Evolutionary conservation across 2,797 vertebrate species (phyloP).

Genomic region (Vespertilio murinus): DNA sequence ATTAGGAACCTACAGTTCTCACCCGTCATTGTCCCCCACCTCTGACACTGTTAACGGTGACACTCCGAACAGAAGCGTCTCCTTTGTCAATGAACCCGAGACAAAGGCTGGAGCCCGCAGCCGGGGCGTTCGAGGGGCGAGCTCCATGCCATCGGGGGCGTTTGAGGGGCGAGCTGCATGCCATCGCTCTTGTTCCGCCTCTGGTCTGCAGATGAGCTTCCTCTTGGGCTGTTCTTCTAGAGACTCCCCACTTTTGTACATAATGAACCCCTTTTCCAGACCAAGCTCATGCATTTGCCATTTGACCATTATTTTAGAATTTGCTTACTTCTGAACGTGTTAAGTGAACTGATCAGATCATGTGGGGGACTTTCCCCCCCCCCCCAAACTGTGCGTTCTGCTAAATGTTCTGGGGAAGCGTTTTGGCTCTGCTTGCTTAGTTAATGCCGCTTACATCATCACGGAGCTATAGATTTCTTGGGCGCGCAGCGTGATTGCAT

Average conservation of each 20-base stretch:
- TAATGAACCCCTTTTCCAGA: background rate
- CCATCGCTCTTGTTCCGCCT: background rate
- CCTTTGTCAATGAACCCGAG: background rate
- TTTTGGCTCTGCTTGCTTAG: conserved; percentile 66
- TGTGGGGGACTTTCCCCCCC: no score
- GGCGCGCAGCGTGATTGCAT: conserved; percentile 68
- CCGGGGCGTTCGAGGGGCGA: no score
- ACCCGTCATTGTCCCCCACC: background rate
- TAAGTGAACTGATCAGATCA: conserved; percentile 52
- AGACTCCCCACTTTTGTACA: background rate
- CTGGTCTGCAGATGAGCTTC: conserved; percentile 6
- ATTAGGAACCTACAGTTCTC: background rate
- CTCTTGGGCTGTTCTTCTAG: background rate
- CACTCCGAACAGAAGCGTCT: background rate
- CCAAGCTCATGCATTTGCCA: background rate
- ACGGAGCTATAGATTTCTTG: conserved; percentile 73
- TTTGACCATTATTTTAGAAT: background rate
- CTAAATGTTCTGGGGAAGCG: conserved; percentile 70
- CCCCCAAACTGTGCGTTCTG: conserved; percentile 65
- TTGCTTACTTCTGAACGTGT: conserved; percentile 56
- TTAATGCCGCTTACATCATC: conserved; percentile 72
- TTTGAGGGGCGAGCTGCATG: background rate
- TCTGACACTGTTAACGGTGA: background rate
- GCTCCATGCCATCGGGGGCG: background rate
- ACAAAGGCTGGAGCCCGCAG: background rate